Base-by-base conservation (phyloP, 2,888 invertebrate species). In the Drosophila recens region DNA sequence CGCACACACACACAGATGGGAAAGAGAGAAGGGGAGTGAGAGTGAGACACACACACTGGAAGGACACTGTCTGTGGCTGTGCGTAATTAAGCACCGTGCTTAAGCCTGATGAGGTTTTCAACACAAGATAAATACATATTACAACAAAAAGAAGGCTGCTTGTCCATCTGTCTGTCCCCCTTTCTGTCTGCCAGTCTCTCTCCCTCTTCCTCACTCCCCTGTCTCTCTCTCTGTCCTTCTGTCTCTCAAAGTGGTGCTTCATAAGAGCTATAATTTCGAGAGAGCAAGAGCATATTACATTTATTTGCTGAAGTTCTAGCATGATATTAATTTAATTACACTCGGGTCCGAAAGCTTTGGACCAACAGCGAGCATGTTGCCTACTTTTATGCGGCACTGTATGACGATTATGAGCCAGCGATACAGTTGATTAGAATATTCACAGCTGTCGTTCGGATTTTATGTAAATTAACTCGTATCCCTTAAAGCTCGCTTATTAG, bases 91-190 rank as follows among this genome's bases (percentile, higher is more conserved):
- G 83, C 75, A 62, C 54, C 66, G 79, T 75, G 69, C 84, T 87
- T 81, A 89, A 81, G 65, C 72, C 72, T 87, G 76, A 89, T 84
- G 85, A 89, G 80, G 77, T 82, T 90, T 89, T 87, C 82, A 84
- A 65, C 89, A 59, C 87, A 67, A 74, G 87, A 82, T 87, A 82
- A 82, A 89, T 83, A 80, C 80, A 69, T 75, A 82, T 82, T 83
- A 72, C 70, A 83, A 72, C 67, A 83, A 61, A 36, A 69, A 66
- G 49, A 59, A 45, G 42, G 34, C 53, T 64, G 40, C 10, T 34
- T 27, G 27, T 43, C 27, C 15, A 40, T 46, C 57, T 62, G 52
- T 23, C 30, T 51, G 52, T 27, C 23, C 48, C 11, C 15, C 13
- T 34, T 17, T 45, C 66, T 36, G 34, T 36, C 36, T 30, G 8